Conservation (phyloP, 2,113 vertebrate genomes). For the Poeciliopsis occidentalis region DNA sequence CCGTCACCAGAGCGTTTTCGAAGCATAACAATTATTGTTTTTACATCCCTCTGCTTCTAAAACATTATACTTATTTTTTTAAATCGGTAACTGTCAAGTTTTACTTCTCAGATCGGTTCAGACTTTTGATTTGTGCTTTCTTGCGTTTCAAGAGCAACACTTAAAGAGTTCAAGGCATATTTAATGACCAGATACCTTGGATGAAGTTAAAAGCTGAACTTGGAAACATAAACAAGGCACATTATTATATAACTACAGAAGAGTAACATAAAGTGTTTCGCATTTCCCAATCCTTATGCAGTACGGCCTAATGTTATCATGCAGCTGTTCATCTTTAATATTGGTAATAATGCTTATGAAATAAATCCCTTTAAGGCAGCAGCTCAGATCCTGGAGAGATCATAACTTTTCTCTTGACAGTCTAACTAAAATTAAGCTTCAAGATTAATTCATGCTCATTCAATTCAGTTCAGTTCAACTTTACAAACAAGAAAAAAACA, state of each 20-base stretch:
- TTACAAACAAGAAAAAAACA: no score
- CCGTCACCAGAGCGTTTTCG: slow-evolving; percentile 2
- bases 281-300: neutral
- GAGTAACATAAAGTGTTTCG: slow-evolving; percentile 1
- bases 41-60: slow-evolving; percentile 7
- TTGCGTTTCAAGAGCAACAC: slow-evolving; percentile 23
- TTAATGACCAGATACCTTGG: slow-evolving; percentile 3
- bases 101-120: neutral
- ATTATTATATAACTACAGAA: neutral
- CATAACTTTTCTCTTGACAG: no score
- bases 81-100: slow-evolving; percentile 12
- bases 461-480: no score
- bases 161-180: slow-evolving; percentile 15
- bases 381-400: no score
- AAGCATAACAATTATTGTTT: slow-evolving; percentile 24
- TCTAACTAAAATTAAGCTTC: no score
- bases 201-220: slow-evolving; percentile 3
- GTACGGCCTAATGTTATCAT: no score
- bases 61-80: slow-evolving; percentile 3
- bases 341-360: no score
- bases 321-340: no score
- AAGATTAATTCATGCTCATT: no score
- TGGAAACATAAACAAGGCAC: neutral
- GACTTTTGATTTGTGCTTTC: slow-evolving; percentile 11
- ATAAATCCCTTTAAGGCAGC: no score